These are phyloP conservation scores for Ptiloglossa arizonensis DNA, from an alignment of 1,140 invertebrate genomes.

Conservation along the genomic window DNA sequence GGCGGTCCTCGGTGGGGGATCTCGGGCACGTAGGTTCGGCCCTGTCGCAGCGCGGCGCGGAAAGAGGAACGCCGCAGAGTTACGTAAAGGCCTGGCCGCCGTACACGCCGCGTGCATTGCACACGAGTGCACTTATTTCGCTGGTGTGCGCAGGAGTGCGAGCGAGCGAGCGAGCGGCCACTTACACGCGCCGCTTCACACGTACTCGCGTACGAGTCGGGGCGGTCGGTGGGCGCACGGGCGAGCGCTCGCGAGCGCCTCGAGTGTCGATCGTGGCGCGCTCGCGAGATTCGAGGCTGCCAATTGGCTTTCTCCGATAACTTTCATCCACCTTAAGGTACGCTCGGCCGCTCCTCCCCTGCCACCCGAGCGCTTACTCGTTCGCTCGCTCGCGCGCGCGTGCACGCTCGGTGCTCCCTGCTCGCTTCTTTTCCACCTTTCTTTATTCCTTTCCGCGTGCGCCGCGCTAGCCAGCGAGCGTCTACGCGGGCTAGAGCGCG, in stretches of 20 bases:
- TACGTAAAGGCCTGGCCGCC: conserved; percentile 66
- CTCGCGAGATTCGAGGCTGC: conserved; percentile 63
- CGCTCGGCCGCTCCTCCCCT: conserved; percentile 1
- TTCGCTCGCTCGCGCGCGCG: too few species aligned
- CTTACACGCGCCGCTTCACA: conserved; percentile 13
- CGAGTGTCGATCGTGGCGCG: conserved; percentile 43
- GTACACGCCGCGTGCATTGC: conserved; percentile 27
- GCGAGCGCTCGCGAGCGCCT: conserved; percentile 2
- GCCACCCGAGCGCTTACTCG: conserved; percentile 17
- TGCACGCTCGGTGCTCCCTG: too few species aligned
- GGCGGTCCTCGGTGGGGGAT: not conserved
- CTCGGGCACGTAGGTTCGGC: conserved; percentile 19
- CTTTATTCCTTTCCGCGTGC: conserved; percentile 70
- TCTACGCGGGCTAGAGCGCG: not conserved
- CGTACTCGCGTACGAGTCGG: conserved; percentile 23
- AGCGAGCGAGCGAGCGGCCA: conserved; percentile 10
- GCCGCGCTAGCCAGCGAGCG: too few species aligned
- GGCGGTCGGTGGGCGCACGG: too few species aligned
- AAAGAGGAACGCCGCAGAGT: conserved; percentile 64
- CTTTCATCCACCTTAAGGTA: conserved; percentile 75
- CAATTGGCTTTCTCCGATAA: conserved; percentile 81
- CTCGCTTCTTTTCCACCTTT: conserved; percentile 73
- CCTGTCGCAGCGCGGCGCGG: conserved; percentile 45
- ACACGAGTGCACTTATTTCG: conserved; percentile 60
- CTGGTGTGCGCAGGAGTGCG: conserved; percentile 19